These are phyloP conservation scores for Cybosia mesomella DNA, from an alignment of 2,888 invertebrate species.

Conservation along the genomic window DNA sequence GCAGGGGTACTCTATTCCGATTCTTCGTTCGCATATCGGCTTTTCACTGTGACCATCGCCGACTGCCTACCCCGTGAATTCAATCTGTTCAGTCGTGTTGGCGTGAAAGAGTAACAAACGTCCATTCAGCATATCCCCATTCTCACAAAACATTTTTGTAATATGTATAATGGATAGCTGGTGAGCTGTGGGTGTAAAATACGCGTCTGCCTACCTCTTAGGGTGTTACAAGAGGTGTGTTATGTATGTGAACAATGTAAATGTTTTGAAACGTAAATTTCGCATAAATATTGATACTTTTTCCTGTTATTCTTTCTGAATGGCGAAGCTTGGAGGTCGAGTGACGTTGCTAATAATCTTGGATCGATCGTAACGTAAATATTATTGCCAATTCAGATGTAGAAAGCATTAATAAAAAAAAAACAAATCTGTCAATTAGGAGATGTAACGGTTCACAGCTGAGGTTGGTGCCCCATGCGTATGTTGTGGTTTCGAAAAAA, in stretches of 20 bases:
- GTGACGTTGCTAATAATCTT: neutral
- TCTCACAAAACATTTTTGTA: neutral
- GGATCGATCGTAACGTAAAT: neutral
- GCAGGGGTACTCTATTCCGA: too few species aligned
- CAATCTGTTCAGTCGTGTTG: too few species aligned
- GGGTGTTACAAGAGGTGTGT: neutral
- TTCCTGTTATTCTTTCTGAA: conserved; percentile 8
- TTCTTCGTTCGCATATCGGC: too few species aligned
- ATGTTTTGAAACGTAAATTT: conserved; percentile 9
- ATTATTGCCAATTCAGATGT: conserved; percentile 2
- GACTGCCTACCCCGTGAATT: too few species aligned
- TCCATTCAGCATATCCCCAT: too few species aligned
- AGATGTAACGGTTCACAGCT: too few species aligned
- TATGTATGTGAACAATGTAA: neutral
- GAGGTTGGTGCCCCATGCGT: too few species aligned
- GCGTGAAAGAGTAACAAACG: too few species aligned
- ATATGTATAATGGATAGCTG: neutral
- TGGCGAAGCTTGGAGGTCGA: conserved; percentile 5
- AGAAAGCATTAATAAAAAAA: neutral
- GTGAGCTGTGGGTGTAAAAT: neutral
- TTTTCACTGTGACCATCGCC: too few species aligned
- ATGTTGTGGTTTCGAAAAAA: too few species aligned
- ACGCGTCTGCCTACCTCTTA: neutral
- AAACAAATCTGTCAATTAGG: too few species aligned
- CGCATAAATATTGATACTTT: conserved; percentile 9